Conservation (phyloP, 2,113 vertebrate species). For the Hepsetus odoe region DNA sequence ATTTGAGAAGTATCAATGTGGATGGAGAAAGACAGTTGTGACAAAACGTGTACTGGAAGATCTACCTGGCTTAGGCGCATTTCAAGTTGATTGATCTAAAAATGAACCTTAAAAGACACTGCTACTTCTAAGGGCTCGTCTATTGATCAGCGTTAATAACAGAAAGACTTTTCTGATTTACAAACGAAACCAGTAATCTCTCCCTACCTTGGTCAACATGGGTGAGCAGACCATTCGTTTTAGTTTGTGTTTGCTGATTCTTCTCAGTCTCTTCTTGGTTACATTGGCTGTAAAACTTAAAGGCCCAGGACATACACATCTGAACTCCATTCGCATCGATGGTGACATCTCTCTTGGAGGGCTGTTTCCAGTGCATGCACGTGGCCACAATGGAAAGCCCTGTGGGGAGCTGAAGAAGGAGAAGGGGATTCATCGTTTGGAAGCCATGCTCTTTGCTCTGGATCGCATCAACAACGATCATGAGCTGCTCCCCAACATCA, state of each 20-base stretch:
- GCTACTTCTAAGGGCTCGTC: slow-evolving; percentile 9
- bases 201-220: slow-evolving; percentile 48
- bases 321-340: slow-evolving; percentile 97
- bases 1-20: slow-evolving; percentile 53
- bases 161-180: slow-evolving; percentile 1
- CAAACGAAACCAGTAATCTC: slow-evolving; percentile 62
- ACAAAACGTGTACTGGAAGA: slow-evolving; percentile 11
- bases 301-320: slow-evolving; percentile 87
- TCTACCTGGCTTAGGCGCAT: neutral
- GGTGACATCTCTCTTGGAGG: slow-evolving; percentile 96
- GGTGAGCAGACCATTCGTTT: slow-evolving; percentile 34
- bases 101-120: slow-evolving; percentile 41
- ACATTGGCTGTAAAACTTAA: slow-evolving; percentile 84
- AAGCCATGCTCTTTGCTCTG: slow-evolving; percentile 97
- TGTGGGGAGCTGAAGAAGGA: slow-evolving; percentile 98
- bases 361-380: slow-evolving; percentile 92
- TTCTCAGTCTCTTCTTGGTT: slow-evolving; percentile 73
- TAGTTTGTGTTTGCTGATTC: slow-evolving; percentile 61
- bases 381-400: slow-evolving; percentile 90
- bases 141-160: slow-evolving; percentile 19
- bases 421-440: slow-evolving; percentile 94
- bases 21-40: slow-evolving; percentile 12
- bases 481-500: slow-evolving; percentile 95
- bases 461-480: slow-evolving; percentile 98
- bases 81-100: slow-evolving; percentile 12